Conservation (phyloP, 2,797 vertebrate genomes). For the Xerus rutilus region DNA sequence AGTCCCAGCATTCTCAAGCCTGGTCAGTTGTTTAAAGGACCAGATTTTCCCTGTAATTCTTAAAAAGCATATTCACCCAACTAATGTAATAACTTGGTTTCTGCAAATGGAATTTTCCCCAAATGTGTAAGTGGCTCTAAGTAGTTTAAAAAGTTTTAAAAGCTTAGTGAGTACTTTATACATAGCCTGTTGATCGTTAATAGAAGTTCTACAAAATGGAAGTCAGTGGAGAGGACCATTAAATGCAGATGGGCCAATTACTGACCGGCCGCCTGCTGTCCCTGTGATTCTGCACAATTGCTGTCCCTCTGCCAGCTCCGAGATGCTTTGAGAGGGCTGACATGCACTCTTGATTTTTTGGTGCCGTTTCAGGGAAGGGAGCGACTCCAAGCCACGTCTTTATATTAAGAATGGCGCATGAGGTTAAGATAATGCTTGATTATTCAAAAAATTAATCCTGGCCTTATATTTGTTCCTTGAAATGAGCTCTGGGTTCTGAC, state of each 20-base stretch:
- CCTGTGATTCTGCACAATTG: constrained; percentile 40
- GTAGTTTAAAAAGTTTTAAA: constrained; percentile 76
- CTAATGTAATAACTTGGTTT: constrained; percentile 39
- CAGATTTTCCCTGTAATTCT: constrained; percentile 54
- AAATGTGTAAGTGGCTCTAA: constrained; percentile 66
- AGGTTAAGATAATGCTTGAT: constrained; percentile 19
- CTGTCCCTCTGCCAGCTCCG: constrained; percentile 9
- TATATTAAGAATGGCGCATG: not conserved
- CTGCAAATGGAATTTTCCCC: constrained; percentile 68
- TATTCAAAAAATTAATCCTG: constrained; percentile 17
- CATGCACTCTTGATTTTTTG: not conserved
- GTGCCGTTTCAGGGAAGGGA: not conserved
- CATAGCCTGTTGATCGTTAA: constrained; percentile 83
- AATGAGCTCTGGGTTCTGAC: not conserved
- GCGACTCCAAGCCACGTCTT: not conserved
- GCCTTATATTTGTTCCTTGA: not conserved
- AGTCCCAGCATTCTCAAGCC: not conserved
- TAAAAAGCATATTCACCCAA: constrained; percentile 56
- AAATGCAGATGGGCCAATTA: constrained; percentile 84
- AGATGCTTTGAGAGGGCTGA: not conserved
- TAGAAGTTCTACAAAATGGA: constrained; percentile 83
- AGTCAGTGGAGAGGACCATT: constrained; percentile 85
- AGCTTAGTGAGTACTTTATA: constrained; percentile 79
- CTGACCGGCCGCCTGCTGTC: constrained; percentile 67
- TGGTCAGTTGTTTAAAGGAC: constrained; percentile 61